Evolutionary conservation across 2,888 invertebrate genomes (phyloP), one percentile per base, ranked within the genome.

Genomic region (Neoitamus cyanurus): DNA sequence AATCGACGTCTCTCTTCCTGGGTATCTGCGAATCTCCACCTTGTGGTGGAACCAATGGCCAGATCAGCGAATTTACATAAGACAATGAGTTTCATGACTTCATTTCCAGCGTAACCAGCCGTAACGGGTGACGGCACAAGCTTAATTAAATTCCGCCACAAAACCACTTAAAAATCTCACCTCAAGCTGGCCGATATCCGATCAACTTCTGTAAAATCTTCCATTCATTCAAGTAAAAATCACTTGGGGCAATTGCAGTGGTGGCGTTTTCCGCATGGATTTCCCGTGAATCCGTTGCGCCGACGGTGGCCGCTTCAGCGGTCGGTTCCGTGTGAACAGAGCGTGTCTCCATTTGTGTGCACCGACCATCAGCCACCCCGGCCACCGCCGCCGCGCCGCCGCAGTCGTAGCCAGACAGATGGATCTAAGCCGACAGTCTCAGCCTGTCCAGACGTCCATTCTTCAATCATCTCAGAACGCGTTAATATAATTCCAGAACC

Each of bases 401-500:
- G n/a, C n/a, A n/a, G n/a, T n/a, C n/a, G n/a, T 37, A 36, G 25
- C 13, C 58, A 28, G 36, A 31, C 58, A 31, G 25, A 28, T 68
- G 28, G n/a, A 42, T 30, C 36, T n/a, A 34, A n/a, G 30, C 83
- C 31, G 28, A 73, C 31, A 69, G 68, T 69, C 68, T 42, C 20
- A 58, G 25, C 20, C 58, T 58, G 58, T 58, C 58, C 73, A 73
- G 73, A 34, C 78, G 84, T 37, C 42, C 83, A 68, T 75, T 58
- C 69, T 82, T 82, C 82, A 82, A 82, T 82, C 82, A 69, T 69
- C 82, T 82, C 83, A 85, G 82, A 85, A 83, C 85, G 85, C 83
- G 80, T 85, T 85, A 85, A 85, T 85, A 85, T 85, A 85, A 84
- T 85, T 82, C 83, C 84, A 85, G 48, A 85, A 85, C 84, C 85